phyloP scores from a whole-genome alignment of 2,888 invertebrate genomes.

The Petrophora chlorosata region DNA sequence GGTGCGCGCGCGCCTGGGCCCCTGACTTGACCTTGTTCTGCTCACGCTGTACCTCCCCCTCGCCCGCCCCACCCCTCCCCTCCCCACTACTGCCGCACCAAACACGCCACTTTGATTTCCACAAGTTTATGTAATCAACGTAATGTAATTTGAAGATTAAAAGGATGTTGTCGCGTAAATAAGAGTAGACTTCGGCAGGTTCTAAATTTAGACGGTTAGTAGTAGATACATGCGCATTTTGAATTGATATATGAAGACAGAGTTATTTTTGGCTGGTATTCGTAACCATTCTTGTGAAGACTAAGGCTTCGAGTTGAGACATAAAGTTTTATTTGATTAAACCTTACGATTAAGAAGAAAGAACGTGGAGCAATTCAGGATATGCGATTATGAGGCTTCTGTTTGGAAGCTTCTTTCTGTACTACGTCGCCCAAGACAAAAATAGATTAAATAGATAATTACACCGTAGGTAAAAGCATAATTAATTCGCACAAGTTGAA shows the following conservation, averaged over 20 bases:
- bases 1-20: slow-evolving; percentile 65
- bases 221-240: too few species aligned
- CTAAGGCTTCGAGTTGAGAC: neutral
- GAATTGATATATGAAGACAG: slow-evolving; percentile 1
- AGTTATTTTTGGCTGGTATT: slow-evolving; percentile 1
- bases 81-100: slow-evolving; percentile 40
- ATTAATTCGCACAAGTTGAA: too few species aligned
- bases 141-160: slow-evolving; percentile 40
- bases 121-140: slow-evolving; percentile 63
- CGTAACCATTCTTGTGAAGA: neutral
- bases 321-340: slow-evolving; percentile 2
- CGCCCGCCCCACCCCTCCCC: slow-evolving; percentile 38
- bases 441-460: too few species aligned
- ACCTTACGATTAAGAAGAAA: too few species aligned
- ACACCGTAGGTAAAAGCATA: too few species aligned
- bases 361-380: too few species aligned
- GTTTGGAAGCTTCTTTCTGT: too few species aligned
- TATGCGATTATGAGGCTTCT: neutral
- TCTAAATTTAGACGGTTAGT: slow-evolving; percentile 12
- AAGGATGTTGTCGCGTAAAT: slow-evolving; percentile 28
- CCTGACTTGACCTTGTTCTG: slow-evolving; percentile 74
- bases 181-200: neutral
- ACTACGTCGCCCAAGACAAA: too few species aligned
- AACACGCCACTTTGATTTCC: slow-evolving; percentile 62
- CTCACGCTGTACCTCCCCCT: slow-evolving; percentile 52